These are phyloP conservation scores for Glaucopsyche alexis DNA, from an alignment of 2,888 invertebrate species.

Conservation along the genomic window DNA sequence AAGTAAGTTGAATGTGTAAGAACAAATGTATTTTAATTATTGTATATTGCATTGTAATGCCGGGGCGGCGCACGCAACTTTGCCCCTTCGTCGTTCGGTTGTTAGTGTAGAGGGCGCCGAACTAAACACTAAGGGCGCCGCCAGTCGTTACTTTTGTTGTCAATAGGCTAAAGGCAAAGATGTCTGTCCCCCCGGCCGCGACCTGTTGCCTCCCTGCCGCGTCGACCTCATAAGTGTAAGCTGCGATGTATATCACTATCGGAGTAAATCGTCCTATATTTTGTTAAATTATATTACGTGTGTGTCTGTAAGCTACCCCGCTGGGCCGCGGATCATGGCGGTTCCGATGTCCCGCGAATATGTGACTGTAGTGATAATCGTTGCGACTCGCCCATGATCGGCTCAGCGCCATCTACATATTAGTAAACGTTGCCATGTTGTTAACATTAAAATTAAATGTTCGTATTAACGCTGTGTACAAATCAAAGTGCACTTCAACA, in stretches of 20 bases:
- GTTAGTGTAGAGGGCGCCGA: constrained; percentile 41
- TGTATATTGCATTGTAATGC: constrained; percentile 68
- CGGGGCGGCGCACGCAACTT: constrained; percentile 49
- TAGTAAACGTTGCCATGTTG: constrained; percentile 61
- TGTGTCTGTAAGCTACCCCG: constrained; percentile 66
- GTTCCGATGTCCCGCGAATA: constrained; percentile 16
- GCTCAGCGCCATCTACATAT: constrained; percentile 61
- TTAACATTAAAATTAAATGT: constrained; percentile 67
- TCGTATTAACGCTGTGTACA: constrained; percentile 78
- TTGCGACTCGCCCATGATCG: constrained; percentile 45
- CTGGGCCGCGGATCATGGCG: constrained; percentile 56
- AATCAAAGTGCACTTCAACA: constrained; percentile 78
- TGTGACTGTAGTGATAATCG: constrained; percentile 24
- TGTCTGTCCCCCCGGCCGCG: constrained; percentile 44
- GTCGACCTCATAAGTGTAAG: constrained; percentile 64
- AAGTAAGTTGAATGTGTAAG: constrained; percentile 79
- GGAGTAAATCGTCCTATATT: constrained; percentile 74
- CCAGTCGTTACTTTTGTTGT: constrained; percentile 41
- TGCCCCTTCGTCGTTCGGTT: constrained; percentile 45
- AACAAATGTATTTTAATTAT: constrained; percentile 79
- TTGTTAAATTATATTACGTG: constrained; percentile 76
- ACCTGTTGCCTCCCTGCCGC: constrained; percentile 72
- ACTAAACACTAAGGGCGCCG: constrained; percentile 38
- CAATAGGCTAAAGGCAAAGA: constrained; percentile 44
- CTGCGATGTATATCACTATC: constrained; percentile 67